phyloP scores from a whole-genome alignment of 2,113 vertebrate species.

The Myiozetetes cayanensis region DNA sequence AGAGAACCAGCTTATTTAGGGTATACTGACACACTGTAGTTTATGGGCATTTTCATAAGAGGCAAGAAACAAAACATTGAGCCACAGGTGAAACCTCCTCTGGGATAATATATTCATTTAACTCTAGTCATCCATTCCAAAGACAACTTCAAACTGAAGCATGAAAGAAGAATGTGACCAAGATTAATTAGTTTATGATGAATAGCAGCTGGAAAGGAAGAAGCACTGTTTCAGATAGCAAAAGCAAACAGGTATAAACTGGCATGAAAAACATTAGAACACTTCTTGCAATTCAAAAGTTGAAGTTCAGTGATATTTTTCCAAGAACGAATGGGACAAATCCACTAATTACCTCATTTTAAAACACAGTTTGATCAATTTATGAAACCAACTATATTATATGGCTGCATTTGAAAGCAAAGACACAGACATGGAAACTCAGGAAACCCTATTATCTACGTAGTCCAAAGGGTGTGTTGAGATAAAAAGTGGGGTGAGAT shows the following conservation, averaged over 20 bases:
- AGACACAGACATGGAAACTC: neutral
- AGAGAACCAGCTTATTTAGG: neutral
- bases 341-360: neutral
- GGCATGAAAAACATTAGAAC: neutral
- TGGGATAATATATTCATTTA: neutral
- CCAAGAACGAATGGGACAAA: neutral
- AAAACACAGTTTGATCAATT: neutral
- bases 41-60: neutral
- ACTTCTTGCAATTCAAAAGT: neutral
- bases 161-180: neutral
- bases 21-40: neutral
- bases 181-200: neutral
- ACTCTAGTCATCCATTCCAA: neutral
- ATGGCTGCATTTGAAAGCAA: neutral
- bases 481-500: neutral
- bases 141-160: neutral
- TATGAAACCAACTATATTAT: neutral
- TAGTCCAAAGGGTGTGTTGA: neutral
- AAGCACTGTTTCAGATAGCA: neutral
- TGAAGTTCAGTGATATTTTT: neutral
- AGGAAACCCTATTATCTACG: neutral
- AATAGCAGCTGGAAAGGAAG: neutral
- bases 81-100: neutral
- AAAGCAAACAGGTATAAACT: neutral
- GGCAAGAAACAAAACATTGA: neutral